A percentile compares a stretch with the other conserved stretches of the same genome.
Evolutionary conservation across 2,113 vertebrate genomes (phyloP).

Genomic region (Ptychochromis oligacanthus): DNA sequence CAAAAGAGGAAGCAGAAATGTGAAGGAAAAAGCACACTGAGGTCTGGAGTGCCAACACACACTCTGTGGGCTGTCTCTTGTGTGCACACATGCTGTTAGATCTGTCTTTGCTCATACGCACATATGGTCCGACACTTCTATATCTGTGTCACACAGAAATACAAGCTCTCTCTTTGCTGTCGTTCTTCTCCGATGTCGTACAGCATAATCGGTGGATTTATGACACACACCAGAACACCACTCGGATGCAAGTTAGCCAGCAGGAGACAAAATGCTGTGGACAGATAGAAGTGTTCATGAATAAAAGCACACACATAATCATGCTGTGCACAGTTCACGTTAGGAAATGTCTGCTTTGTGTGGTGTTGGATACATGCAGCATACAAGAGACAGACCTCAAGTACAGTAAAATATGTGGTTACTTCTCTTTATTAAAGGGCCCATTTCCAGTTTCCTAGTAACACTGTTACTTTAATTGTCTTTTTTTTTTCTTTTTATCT

Average conservation of each 20-base stretch:
- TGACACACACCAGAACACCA: background rate
- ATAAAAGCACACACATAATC: background rate
- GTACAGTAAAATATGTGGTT: background rate
- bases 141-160: background rate
- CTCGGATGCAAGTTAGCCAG: conserved; percentile 1
- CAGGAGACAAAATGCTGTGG: background rate
- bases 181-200: background rate
- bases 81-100: conserved; percentile 5
- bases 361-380: too few species aligned
- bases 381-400: background rate
- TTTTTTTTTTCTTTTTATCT: background rate
- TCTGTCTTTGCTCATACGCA: background rate
- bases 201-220: background rate
- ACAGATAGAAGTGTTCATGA: background rate
- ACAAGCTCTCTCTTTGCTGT: background rate
- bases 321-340: background rate
- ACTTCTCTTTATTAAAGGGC: background rate
- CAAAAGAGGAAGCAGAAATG: background rate
- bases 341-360: background rate
- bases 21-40: background rate
- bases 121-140: conserved; percentile 5
- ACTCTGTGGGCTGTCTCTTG: background rate
- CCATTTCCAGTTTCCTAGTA: background rate
- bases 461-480: background rate
- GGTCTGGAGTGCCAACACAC: background rate